Evolutionary conservation across 2,888 invertebrate genomes (phyloP), one percentile per base, ranked within the genome.

Genomic region (Synanthedon myopaeformis): DNA sequence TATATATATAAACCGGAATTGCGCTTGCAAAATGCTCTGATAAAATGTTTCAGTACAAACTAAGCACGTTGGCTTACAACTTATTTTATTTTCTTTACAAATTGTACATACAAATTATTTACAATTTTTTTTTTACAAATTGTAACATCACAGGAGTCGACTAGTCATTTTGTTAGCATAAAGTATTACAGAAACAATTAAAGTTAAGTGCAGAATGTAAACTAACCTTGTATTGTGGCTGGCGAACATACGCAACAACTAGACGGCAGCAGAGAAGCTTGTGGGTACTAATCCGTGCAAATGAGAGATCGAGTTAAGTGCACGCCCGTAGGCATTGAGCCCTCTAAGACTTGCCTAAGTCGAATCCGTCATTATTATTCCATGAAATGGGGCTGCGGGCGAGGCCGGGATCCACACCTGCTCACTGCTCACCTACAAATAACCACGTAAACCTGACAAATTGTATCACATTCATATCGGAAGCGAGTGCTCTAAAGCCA

Each of bases 391-490:
- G 71, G 67, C 70, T 60, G 63, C 58, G 64, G 66, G 66, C 61
- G 59, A 57, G 64, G 66, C 65, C 61, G 59, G 61, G 61, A 59
- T 64, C 60, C 68, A 67, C 83, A 84, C 84, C 83, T 83, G 84
- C 73, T 74, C 74, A 61, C 69, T 56, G 55, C 69, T 61, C 67
- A 63, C 67, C 67, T 73, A 79, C 80, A 83, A 84, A 83, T 82
- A 82, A 78, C 80, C 81, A 70, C 70, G 76, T 82, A 82, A 85
- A 80, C 79, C 82, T 79, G 80, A 85, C 78, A 84, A 83, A 85
- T 84, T 72, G 82, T 71, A 76, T 74, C 76, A 77, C 84, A 85
- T 85, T 75, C 81, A 77, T 84, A 84, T 79, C 67, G 79, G 79
- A 73, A 79, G 70, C 70, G 70, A 66, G 67, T 68, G 66, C 60